Conservation (phyloP, 2,888 invertebrate species). For the Eretmocerus hayati region DNA sequence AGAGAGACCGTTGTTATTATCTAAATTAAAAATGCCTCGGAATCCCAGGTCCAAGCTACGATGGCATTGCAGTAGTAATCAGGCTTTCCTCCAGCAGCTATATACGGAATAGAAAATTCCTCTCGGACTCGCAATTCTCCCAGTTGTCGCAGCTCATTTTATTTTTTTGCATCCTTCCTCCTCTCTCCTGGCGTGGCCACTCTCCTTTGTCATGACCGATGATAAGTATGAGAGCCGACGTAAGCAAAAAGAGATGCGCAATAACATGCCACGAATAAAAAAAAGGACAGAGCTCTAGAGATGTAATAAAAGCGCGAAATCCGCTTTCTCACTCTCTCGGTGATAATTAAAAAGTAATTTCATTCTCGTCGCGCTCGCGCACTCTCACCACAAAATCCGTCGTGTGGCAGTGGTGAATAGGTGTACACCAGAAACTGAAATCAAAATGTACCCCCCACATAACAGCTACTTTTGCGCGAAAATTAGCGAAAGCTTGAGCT, state of each 20-base stretch:
- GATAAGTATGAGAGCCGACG: slow-evolving; percentile 18
- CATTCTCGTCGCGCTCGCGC: slow-evolving; percentile 9
- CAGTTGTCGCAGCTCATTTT: slow-evolving; percentile 2
- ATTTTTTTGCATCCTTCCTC: not conserved
- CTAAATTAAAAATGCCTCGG: slow-evolving; percentile 37
- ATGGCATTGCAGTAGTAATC: slow-evolving; percentile 25
- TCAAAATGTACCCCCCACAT: slow-evolving; percentile 5
- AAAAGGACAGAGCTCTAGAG: slow-evolving; percentile 4
- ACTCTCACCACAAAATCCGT: slow-evolving; percentile 14
- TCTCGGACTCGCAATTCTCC: slow-evolving; percentile 28
- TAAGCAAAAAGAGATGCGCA: slow-evolving; percentile 5
- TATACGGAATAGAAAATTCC: slow-evolving; percentile 37
- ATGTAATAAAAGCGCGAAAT: slow-evolving; percentile 23
- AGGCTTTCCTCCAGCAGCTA: slow-evolving; percentile 17
- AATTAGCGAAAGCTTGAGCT: not conserved
- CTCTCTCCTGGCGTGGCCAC: too few species aligned
- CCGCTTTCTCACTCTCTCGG: slow-evolving; percentile 13
- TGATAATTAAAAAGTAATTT: slow-evolving; percentile 25
- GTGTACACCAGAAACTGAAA: slow-evolving; percentile 7
- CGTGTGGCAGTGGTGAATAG: not conserved
- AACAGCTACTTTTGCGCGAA: not conserved
- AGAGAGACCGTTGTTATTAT: slow-evolving; percentile 29
- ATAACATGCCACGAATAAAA: slow-evolving; percentile 1
- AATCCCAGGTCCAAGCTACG: slow-evolving; percentile 21
- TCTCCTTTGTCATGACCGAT: slow-evolving; percentile 7